phyloP scores from a whole-genome alignment of 2,113 vertebrate species.

The Prochilodus magdalenae region DNA sequence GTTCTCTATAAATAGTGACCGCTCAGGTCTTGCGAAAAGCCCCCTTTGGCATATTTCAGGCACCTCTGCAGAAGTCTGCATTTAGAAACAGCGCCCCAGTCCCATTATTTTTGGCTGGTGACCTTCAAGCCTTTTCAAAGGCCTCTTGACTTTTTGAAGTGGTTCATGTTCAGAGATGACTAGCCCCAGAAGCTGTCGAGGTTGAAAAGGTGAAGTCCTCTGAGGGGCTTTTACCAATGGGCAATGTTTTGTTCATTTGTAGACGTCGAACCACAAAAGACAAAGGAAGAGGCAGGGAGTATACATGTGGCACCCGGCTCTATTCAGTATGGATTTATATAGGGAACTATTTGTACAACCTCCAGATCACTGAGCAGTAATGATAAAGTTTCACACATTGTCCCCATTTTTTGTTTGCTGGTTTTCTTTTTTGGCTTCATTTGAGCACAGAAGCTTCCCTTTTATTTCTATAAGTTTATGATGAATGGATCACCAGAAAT shows the following conservation, averaged over 20 bases:
- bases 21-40: constrained; percentile 13
- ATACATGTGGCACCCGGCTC: too few relatives aligned
- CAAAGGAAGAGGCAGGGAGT: too few relatives aligned
- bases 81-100: constrained; percentile 8
- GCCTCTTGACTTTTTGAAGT: constrained; percentile 45
- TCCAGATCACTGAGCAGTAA: too few relatives aligned
- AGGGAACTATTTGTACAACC: too few relatives aligned
- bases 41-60: constrained; percentile 19
- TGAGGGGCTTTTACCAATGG: neutral
- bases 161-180: constrained; percentile 31
- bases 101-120: constrained; percentile 42
- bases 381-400: too few relatives aligned
- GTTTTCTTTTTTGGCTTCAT: too few relatives aligned
- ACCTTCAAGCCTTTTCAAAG: constrained; percentile 53
- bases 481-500: too few relatives aligned
- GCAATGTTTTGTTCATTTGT: constrained; percentile 5
- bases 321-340: too few relatives aligned
- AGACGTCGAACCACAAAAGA: too few relatives aligned
- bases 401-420: too few relatives aligned
- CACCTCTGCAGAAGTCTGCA: constrained; percentile 5
- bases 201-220: constrained; percentile 21
- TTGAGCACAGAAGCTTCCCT: too few relatives aligned
- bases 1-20: constrained; percentile 7
- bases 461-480: too few relatives aligned
- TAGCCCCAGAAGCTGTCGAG: neutral